Conservation (phyloP, 2,888 invertebrate species). For the Acrocyrtus sp. region DNA sequence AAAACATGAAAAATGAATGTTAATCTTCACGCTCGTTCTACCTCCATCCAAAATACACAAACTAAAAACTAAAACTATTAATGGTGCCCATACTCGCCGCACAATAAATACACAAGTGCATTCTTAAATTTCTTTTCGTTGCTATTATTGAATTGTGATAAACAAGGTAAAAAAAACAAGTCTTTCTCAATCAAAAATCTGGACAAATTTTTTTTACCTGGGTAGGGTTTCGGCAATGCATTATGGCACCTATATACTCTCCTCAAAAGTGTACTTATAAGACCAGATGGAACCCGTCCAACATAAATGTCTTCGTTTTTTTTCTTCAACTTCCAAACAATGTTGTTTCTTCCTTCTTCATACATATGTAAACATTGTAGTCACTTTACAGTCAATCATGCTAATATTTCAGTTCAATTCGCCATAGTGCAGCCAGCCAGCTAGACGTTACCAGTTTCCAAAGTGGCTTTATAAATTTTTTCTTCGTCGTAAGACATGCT, state of each 20-base stretch:
- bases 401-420: no score
- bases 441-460: conserved; percentile 21
- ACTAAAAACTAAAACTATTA: no score
- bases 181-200: conserved; percentile 31
- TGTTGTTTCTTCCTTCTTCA: not conserved
- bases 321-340: not conserved
- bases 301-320: conserved; percentile 1
- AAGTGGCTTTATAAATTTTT: no score
- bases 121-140: not conserved
- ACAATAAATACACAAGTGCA: not conserved
- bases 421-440: not conserved
- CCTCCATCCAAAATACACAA: no score
- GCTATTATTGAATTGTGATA: conserved; percentile 20
- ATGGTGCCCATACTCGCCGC: no score
- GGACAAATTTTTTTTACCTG: conserved; percentile 3
- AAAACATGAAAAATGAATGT: conserved; percentile 25
- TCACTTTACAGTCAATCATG: not conserved
- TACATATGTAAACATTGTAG: not conserved
- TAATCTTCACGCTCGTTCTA: conserved; percentile 34
- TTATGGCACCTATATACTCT: no score
- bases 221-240: no score
- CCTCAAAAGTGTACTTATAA: no score
- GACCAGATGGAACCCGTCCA: conserved; percentile 19
- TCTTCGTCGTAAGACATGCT: no score
- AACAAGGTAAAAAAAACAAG: conserved; percentile 19